Base-by-base conservation (phyloP, 2,888 invertebrate species). In the Drosophila diplacantha region DNA sequence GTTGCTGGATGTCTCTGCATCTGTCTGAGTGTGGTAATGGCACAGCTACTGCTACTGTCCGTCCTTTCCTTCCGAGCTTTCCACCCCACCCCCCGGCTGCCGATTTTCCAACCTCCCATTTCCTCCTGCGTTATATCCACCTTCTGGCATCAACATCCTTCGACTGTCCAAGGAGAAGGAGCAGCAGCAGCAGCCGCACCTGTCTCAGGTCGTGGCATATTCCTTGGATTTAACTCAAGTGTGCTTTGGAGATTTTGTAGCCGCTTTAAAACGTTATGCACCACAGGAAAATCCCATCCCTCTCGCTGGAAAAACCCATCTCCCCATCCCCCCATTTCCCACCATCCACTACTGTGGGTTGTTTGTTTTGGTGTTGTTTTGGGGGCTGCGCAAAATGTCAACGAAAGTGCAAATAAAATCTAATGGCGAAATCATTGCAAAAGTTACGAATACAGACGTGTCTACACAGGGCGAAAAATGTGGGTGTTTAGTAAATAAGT, bases 341-440 rank as follows among this genome's bases (percentile, higher is more conserved):
- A 3, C n/a, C 55, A 46, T 12, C 51, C 50, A 53, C 62, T 43
- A 38, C 76, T 50, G 46, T 14, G 14, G 54, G 49, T 37, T 47
- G 39, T 55, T 53, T 44, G 41, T 72, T 50, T 49, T 61, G 37
- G 58, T 56, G 58, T 52, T 59, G 52, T 55, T 79, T 56, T 57
- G 22, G 65, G 69, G 69, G 69, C 79, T 79, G 74, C 64, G 79
- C 78, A 73, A 75, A 82, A 78, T 81, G 76, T 79, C 84, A 83
- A 71, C 74, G 69, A 76, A 81, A 81, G 83, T 79, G 82, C 84
- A 84, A 84, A 84, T 81, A 84, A 81, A 81, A 83, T 84, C 84
- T 75, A 84, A 81, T 81, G 81, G 74, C 66, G 66, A 84, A 81
- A 83, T 84, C 84, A 81, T 83, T 81, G 84, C 84, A 61, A 81